Percentiles rank a stretch among this genome's conserved stretches.
Conservation (phyloP, 2,888 invertebrate species). For the Pegoplata infirma region DNA sequence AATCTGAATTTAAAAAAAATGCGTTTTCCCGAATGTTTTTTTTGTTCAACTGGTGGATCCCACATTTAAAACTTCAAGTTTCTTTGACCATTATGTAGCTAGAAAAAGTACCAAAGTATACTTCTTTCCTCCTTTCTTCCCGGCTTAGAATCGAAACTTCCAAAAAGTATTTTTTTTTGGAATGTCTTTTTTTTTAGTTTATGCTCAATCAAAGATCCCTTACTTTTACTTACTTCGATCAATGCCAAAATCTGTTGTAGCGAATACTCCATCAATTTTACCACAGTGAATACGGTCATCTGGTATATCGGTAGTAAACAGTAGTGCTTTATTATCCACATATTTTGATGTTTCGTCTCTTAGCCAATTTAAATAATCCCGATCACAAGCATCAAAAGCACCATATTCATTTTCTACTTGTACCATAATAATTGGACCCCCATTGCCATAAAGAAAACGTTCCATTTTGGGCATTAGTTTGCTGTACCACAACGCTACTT, state of each 20-base stretch:
- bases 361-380: slow-evolving; percentile 83
- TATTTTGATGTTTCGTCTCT: slow-evolving; percentile 81
- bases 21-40: no score
- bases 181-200: no score
- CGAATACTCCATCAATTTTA: slow-evolving; percentile 84
- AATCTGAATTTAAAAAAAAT: no score
- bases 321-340: slow-evolving; percentile 78
- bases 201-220: no score
- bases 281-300: slow-evolving; percentile 81
- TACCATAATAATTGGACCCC: slow-evolving; percentile 91
- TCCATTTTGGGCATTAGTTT: slow-evolving; percentile 79
- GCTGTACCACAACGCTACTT: slow-evolving; percentile 79
- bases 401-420: slow-evolving; percentile 96
- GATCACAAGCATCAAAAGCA: slow-evolving; percentile 85
- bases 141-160: no score
- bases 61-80: no score
- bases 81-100: no score
- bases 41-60: no score
- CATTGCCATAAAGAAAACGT: slow-evolving; percentile 81
- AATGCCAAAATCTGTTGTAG: slow-evolving; percentile 88
- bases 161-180: no score
- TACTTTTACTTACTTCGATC: slow-evolving; percentile 77
- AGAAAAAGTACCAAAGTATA: no score
- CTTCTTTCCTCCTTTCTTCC: no score
- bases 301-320: slow-evolving; percentile 91